A percentile compares a stretch with the other conserved stretches of the same genome.
Conservation (phyloP, 2,888 invertebrate species). For the Metalampra italica region DNA sequence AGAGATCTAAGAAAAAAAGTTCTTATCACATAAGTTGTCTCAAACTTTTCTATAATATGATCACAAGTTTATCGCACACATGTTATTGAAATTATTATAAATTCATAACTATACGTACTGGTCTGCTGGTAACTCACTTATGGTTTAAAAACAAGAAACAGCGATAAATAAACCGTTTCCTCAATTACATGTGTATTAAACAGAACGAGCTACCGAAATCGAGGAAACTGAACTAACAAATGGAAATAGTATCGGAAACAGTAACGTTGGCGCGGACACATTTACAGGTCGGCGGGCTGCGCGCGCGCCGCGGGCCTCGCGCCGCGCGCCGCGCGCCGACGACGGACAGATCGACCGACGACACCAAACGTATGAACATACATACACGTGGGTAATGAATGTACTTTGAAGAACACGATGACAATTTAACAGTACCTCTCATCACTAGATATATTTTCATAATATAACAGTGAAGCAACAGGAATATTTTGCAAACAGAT, state of each 20-base stretch:
- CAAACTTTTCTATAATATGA: too few relatives aligned
- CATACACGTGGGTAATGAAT: neutral
- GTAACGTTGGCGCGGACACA: slow-evolving; percentile 58
- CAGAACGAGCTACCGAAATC: slow-evolving; percentile 27
- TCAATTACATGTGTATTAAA: slow-evolving; percentile 34
- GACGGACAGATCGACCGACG: slow-evolving; percentile 62
- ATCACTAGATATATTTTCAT: neutral
- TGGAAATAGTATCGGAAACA: slow-evolving; percentile 63
- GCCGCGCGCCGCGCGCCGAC: too few relatives aligned
- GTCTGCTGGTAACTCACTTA: neutral
- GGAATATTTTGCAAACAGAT: too few relatives aligned
- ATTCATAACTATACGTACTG: neutral
- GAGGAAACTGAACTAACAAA: slow-evolving; percentile 54
- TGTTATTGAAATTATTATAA: too few relatives aligned
- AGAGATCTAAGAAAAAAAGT: too few relatives aligned
- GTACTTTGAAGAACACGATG: neutral
- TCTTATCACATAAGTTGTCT: too few relatives aligned
- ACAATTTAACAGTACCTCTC: neutral
- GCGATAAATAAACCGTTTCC: slow-evolving; percentile 32
- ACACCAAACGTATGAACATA: slow-evolving; percentile 22
- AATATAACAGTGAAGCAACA: too few relatives aligned
- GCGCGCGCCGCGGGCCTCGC: slow-evolving; percentile 24
- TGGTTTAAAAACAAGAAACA: neutral
- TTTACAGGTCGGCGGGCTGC: slow-evolving; percentile 42
- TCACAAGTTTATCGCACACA: too few relatives aligned